Percentiles rank a stretch among this genome's conserved stretches.
Conservation (phyloP, 2,797 vertebrate genomes). For the Protonibea diacanthus region DNA sequence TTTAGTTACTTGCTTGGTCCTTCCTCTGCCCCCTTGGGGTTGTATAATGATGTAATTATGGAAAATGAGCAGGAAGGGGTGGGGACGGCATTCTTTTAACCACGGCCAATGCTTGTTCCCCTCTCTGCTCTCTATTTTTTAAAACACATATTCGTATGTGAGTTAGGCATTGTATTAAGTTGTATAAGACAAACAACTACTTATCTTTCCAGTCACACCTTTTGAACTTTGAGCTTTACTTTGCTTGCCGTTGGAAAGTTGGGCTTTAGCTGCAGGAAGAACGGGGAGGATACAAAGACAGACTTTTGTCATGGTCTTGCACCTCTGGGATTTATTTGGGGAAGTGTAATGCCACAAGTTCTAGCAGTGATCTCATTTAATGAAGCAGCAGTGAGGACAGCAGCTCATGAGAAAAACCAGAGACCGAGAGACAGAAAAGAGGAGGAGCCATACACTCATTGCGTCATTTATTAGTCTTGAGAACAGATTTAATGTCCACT, state of each 20-base stretch:
- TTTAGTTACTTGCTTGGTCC: conserved; percentile 4
- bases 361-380: conserved; percentile 44
- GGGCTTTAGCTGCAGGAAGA: background rate
- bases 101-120: background rate
- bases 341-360: conserved; percentile 14
- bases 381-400: conserved; percentile 42
- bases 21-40: conserved; percentile 21
- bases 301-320: conserved; percentile 4
- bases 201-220: conserved; percentile 15
- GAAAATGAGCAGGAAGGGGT: conserved; percentile 40
- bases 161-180: background rate
- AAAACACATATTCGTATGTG: background rate
- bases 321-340: conserved; percentile 18
- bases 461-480: conserved; percentile 66
- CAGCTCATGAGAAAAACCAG: conserved; percentile 56
- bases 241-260: background rate
- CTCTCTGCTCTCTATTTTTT: background rate
- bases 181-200: background rate
- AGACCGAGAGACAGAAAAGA: conserved; percentile 48
- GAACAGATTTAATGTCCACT: conserved; percentile 70
- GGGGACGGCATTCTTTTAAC: conserved; percentile 38
- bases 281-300: background rate
- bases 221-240: conserved; percentile 25
- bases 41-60: conserved; percentile 51
- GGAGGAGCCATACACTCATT: conserved; percentile 76